Percentiles rank a stretch among this genome's conserved stretches.
phyloP scores from a whole-genome alignment of 1,140 invertebrate genomes.

The Meloidogyne hapla region DNA sequence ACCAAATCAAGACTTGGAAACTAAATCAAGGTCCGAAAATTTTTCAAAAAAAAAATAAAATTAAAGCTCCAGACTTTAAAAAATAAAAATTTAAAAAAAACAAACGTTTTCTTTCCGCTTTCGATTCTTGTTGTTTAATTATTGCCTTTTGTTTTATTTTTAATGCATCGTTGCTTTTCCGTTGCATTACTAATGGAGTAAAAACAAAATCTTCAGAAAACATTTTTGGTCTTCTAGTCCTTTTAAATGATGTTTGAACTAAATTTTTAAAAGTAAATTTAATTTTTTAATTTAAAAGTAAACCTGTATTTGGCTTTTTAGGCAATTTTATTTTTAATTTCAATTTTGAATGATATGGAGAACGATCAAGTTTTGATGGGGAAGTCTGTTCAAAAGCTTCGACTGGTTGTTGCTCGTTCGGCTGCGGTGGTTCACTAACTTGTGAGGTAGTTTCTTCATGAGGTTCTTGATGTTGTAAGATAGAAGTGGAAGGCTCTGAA shows the following conservation, averaged over 20 bases:
- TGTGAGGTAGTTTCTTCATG: not conserved
- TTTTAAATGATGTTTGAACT: conserved; percentile 7
- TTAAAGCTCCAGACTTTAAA: no score
- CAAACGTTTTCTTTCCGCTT: not conserved
- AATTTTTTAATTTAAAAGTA: not conserved
- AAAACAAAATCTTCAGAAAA: conserved; percentile 23
- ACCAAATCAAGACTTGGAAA: no score
- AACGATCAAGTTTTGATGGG: not conserved
- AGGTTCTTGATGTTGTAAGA: conserved; percentile 2
- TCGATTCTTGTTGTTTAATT: not conserved
- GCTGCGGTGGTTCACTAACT: no score
- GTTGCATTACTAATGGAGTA: not conserved
- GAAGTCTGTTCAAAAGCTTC: not conserved
- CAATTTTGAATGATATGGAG: conserved; percentile 6
- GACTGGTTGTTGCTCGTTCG: not conserved
- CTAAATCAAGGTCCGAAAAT: no score
- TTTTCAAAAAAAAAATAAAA: no score
- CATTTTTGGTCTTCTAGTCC: conserved; percentile 3
- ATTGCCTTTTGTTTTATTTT: conserved; percentile 2
- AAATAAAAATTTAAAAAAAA: not conserved
- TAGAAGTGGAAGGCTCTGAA: not conserved
- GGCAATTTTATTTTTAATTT: conserved; percentile 1
- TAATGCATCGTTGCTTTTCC: not conserved
- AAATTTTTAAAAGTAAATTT: not conserved
- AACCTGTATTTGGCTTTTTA: not conserved